Conservation (phyloP, 2,797 vertebrate genomes). For the Staurois parvus region DNA sequence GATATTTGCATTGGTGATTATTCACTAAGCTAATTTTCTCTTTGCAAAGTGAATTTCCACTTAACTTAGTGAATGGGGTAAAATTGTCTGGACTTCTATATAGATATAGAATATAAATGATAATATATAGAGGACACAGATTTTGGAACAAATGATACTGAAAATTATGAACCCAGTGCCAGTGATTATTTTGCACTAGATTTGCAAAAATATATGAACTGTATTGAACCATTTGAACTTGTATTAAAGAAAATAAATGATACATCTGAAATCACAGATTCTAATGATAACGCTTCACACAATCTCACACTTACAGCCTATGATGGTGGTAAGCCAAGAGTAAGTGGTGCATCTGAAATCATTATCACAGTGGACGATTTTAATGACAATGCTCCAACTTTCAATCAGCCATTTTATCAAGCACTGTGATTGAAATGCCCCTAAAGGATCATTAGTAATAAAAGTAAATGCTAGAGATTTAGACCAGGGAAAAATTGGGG, state of each 20-base stretch:
- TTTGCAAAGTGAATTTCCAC: too few relatives aligned
- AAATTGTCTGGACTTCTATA: too few relatives aligned
- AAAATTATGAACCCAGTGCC: constrained; percentile 74
- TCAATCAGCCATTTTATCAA: constrained; percentile 74
- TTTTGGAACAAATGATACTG: constrained; percentile 74
- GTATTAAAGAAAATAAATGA: constrained; percentile 79
- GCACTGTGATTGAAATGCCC: constrained; percentile 74
- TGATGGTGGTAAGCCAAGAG: constrained; percentile 73
- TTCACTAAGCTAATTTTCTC: too few relatives aligned
- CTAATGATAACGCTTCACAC: too few relatives aligned
- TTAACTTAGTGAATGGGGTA: too few relatives aligned
- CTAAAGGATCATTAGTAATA: too few relatives aligned
- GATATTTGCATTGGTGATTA: too few relatives aligned
- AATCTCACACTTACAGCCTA: constrained; percentile 63
- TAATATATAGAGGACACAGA: too few relatives aligned
- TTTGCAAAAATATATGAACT: constrained; percentile 70
- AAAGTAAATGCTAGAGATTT: too few relatives aligned
- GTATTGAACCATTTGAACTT: constrained; percentile 68
- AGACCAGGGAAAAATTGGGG: too few relatives aligned
- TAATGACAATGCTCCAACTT: constrained; percentile 79
- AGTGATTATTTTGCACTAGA: constrained; percentile 75
- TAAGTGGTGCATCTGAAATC: constrained; percentile 63
- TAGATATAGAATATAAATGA: too few relatives aligned
- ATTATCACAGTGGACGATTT: constrained; percentile 75
- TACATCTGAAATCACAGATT: too few relatives aligned